A percentile compares a stretch with the other conserved stretches of the same genome.
Evolutionary conservation across 1,140 invertebrate genomes (phyloP).

Genomic region (Acromyrmex charruanus): DNA sequence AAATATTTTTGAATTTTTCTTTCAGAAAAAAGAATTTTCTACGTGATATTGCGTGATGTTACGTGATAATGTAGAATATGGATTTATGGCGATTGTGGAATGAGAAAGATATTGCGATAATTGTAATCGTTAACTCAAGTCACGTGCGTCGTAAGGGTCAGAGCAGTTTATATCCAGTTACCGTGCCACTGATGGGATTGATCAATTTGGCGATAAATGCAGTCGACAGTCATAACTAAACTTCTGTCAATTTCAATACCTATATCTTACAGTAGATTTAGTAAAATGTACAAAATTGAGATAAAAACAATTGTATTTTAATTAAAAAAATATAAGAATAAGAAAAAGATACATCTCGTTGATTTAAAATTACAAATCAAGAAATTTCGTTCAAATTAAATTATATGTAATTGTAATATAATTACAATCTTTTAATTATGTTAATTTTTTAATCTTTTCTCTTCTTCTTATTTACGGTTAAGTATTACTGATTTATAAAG

Average conservation of each 20-base stretch:
- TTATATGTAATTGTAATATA: neutral
- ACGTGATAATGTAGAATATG: neutral
- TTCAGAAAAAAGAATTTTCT: neutral
- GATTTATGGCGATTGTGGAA: conserved; percentile 5
- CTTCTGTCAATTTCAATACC: neutral
- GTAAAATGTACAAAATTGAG: neutral
- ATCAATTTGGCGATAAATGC: conserved; percentile 39
- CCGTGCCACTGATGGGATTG: conserved; percentile 38
- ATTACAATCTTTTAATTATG: neutral
- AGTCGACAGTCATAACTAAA: conserved; percentile 20
- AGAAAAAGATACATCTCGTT: neutral
- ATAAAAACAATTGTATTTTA: neutral
- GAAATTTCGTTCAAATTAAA: neutral
- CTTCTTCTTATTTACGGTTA: neutral
- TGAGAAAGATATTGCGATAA: conserved; percentile 30
- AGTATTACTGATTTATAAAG: neutral
- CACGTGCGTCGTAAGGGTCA: conserved; percentile 56
- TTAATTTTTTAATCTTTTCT: neutral
- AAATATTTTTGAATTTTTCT: conserved; percentile 6
- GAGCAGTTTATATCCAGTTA: conserved; percentile 12
- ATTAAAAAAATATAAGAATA: neutral
- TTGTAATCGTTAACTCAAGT: conserved; percentile 68
- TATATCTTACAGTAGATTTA: neutral
- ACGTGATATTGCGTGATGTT: neutral
- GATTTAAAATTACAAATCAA: neutral